phyloP scores from a whole-genome alignment of 1,140 invertebrate species.

The Teleogryllus occipitalis region DNA sequence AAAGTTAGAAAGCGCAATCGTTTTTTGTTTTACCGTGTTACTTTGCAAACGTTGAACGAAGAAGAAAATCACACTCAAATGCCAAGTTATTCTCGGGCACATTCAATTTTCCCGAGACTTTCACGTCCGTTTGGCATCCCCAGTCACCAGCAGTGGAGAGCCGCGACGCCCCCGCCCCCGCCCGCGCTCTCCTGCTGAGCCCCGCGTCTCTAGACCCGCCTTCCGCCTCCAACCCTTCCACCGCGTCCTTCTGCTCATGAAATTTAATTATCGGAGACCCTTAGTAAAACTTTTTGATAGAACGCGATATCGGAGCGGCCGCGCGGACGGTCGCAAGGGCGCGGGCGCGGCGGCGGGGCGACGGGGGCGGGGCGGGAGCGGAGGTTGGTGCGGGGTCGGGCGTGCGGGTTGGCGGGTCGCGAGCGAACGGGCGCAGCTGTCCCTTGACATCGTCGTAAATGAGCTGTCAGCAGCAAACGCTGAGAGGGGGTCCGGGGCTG shows the following conservation, averaged over 20 bases:
- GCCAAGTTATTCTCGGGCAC: too few relatives aligned
- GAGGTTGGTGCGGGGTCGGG: not conserved
- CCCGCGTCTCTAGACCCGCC: too few relatives aligned
- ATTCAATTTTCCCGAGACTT: too few relatives aligned
- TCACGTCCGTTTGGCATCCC: too few relatives aligned
- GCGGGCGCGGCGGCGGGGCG: too few relatives aligned
- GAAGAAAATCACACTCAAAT: too few relatives aligned
- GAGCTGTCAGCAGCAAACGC: not conserved
- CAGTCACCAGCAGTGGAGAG: too few relatives aligned
- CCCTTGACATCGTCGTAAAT: not conserved
- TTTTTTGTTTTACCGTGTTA: too few relatives aligned
- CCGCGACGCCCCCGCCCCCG: too few relatives aligned
- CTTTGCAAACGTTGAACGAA: too few relatives aligned
- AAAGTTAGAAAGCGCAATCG: too few relatives aligned
- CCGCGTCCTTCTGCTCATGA: not conserved
- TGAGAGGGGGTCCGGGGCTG: not conserved
- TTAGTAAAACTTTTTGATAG: conserved; percentile 6
- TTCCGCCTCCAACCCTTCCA: not conserved
- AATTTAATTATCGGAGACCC: not conserved
- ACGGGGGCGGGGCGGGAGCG: not conserved
- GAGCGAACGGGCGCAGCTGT: not conserved
- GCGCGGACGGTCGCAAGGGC: not conserved
- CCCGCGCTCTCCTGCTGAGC: too few relatives aligned
- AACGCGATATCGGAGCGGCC: not conserved
- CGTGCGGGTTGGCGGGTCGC: not conserved